Evolutionary conservation across 1,140 invertebrate genomes (phyloP).

Genomic region (Drosophila bocki): DNA sequence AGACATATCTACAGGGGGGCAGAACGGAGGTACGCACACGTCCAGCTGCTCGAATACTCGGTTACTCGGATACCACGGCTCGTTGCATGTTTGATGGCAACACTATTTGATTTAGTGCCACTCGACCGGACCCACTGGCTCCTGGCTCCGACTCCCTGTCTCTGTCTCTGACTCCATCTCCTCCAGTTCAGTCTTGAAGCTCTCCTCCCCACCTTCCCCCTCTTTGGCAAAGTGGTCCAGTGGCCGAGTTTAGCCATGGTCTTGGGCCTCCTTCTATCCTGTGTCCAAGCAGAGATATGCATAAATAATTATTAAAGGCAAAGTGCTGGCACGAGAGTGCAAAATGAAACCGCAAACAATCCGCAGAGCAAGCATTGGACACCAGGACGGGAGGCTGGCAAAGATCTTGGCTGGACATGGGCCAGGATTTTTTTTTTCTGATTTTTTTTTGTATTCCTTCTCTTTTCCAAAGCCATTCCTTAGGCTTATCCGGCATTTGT

Average conservation of each 20-base stretch:
- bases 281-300: conserved; percentile 32
- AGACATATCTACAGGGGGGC: background rate
- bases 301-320: conserved; percentile 61
- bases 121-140: conserved; percentile 54
- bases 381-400: conserved; percentile 2
- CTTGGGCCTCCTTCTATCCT: background rate
- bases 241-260: conserved; percentile 22
- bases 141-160: background rate
- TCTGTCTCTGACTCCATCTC: background rate
- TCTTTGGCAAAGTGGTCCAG: conserved; percentile 17
- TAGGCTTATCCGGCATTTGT: background rate
- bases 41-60: conserved; percentile 12
- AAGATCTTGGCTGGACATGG: conserved; percentile 13
- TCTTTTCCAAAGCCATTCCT: background rate
- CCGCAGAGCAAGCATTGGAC: conserved; percentile 23
- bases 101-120: conserved; percentile 74
- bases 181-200: background rate
- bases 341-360: conserved; percentile 56
- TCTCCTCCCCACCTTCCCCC: background rate
- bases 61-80: conserved; percentile 42
- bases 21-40: conserved; percentile 18
- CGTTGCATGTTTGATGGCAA: conserved; percentile 73
- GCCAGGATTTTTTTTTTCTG: background rate
- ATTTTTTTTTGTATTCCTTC: too few relatives aligned
- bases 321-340: conserved; percentile 36